Conservation (phyloP, 2,888 invertebrate species). For the Onchidella celtica region DNA sequence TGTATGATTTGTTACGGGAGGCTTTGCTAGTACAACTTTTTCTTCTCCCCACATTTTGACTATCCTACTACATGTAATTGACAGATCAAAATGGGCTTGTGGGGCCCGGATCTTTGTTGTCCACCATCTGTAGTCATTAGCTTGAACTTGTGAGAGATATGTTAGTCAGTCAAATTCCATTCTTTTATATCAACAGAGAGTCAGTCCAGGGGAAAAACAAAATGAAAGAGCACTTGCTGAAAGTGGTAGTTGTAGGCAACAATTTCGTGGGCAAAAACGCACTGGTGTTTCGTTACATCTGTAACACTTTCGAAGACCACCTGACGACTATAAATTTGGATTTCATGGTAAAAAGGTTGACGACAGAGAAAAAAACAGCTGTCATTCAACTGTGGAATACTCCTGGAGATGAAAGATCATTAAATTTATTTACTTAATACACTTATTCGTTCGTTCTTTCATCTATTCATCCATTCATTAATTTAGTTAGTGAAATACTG, state of each 20-base stretch:
- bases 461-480: neutral
- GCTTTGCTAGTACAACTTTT: too few species aligned
- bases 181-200: too few species aligned
- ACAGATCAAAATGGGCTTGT: too few species aligned
- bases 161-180: too few species aligned
- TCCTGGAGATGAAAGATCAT: constrained; percentile 33
- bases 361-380: neutral
- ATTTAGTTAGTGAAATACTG: too few species aligned
- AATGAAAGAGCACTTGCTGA: constrained; percentile 14
- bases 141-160: too few species aligned
- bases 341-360: constrained; percentile 2
- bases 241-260: constrained; percentile 12
- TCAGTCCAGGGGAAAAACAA: too few species aligned
- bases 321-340: constrained; percentile 18
- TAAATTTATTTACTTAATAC: neutral
- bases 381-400: constrained; percentile 28
- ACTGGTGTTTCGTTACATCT: constrained; percentile 7
- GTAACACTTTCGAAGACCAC: neutral
- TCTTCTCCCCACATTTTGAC: too few species aligned
- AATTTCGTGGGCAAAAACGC: constrained; percentile 7
- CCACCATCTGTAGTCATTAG: too few species aligned
- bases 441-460: constrained; percentile 1
- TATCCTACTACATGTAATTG: too few species aligned
- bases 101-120: too few species aligned
- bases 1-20: too few species aligned